phyloP scores from a whole-genome alignment of 2,113 vertebrate species.

The Mustelus asterias region DNA sequence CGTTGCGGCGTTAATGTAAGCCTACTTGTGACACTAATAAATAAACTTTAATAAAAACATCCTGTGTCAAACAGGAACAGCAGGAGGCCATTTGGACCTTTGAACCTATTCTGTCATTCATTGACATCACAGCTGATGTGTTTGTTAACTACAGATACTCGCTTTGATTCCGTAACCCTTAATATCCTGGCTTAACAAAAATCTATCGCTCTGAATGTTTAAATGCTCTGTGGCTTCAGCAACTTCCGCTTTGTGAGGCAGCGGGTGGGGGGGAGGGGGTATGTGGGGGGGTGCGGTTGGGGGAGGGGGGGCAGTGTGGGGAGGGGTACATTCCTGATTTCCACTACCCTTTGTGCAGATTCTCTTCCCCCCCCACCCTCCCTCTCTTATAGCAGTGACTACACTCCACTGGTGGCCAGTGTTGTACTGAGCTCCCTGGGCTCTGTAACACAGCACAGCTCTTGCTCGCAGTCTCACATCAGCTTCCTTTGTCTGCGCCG shows the following conservation, averaged over 20 bases:
- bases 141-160: not conserved
- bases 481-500: not conserved
- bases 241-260: not conserved
- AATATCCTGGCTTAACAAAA: not conserved
- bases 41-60: no score
- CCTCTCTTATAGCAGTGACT: no score
- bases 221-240: not conserved
- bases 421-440: not conserved
- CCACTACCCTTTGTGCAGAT: not conserved
- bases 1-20: no score
- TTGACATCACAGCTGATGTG: not conserved
- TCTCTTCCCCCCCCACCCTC: not conserved
- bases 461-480: not conserved
- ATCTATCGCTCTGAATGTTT: not conserved
- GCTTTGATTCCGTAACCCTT: not conserved
- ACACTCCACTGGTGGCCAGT: not conserved
- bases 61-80: not conserved
- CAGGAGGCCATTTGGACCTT: not conserved
- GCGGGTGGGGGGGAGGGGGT: no score
- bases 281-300: no score
- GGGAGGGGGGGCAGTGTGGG: no score
- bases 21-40: no score
- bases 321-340: no score
- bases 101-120: not conserved
- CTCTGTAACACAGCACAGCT: not conserved